These are phyloP conservation scores for Drosophila cardini DNA, from an alignment of 1,140 invertebrate species.

Conservation along the genomic window DNA sequence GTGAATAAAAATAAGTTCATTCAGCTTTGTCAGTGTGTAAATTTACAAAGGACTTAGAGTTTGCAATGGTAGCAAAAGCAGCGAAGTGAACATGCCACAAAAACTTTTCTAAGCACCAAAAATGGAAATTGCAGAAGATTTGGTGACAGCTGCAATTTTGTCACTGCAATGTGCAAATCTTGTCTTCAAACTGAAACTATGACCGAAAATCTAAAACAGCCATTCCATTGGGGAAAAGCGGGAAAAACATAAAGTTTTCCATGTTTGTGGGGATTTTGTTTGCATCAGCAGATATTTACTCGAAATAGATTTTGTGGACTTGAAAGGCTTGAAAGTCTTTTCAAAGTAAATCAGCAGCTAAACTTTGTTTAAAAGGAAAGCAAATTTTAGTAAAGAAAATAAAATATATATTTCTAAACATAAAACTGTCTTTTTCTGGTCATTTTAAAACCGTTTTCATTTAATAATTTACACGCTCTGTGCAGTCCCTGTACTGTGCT, in stretches of 20 bases:
- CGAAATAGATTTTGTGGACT: slow-evolving; percentile 18
- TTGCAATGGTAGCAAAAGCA: background rate
- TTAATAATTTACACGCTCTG: no score
- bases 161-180: slow-evolving; percentile 10
- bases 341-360: background rate
- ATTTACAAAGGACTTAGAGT: slow-evolving; percentile 2
- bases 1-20: slow-evolving; percentile 5
- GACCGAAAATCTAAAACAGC: slow-evolving; percentile 17
- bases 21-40: slow-evolving; percentile 1
- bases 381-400: background rate
- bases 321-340: background rate
- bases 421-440: no score
- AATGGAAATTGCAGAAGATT: slow-evolving; percentile 15
- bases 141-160: slow-evolving; percentile 25
- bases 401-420: no score
- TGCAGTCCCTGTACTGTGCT: no score
- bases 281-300: slow-evolving; percentile 35
- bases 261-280: slow-evolving; percentile 18
- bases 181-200: slow-evolving; percentile 15
- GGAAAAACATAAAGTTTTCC: background rate
- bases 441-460: no score
- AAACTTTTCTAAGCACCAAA: slow-evolving; percentile 17
- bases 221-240: background rate
- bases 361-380: background rate
- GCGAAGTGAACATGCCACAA: slow-evolving; percentile 1